phyloP scores from a whole-genome alignment of 2,888 invertebrate species.

The Drosophila histrio region DNA sequence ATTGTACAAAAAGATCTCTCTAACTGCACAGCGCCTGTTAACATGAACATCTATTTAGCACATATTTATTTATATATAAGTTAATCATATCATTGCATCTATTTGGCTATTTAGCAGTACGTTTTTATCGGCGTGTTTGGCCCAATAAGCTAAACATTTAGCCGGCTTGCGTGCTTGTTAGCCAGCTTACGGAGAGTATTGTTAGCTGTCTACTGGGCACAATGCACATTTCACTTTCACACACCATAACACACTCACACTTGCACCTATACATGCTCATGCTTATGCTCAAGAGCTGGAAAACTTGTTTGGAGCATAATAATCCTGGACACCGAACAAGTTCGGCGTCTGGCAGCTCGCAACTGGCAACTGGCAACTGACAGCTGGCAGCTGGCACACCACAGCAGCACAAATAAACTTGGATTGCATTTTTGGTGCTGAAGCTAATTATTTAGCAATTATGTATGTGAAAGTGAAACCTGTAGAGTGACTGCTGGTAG shows the following conservation, averaged over 20 bases:
- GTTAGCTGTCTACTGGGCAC: conserved; percentile 33
- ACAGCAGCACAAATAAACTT: conserved; percentile 27
- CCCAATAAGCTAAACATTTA: conserved; percentile 38
- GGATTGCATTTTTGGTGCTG: conserved; percentile 40
- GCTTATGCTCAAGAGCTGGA: conserved; percentile 12
- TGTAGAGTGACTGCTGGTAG: conserved; percentile 20
- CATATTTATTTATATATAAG: not conserved
- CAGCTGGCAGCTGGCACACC: not conserved
- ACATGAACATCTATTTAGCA: too few relatives aligned
- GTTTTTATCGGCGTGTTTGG: conserved; percentile 26
- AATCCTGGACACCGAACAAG: conserved; percentile 46
- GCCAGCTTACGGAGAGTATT: conserved; percentile 27
- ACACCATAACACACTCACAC: conserved; percentile 36
- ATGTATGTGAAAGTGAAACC: conserved; percentile 80
- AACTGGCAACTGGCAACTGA: conserved; percentile 17
- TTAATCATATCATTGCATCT: not conserved
- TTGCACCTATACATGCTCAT: not conserved
- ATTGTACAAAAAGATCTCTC: not conserved
- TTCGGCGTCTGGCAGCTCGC: conserved; percentile 37
- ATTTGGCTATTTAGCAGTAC: not conserved
- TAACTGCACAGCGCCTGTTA: not conserved
- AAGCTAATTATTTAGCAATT: conserved; percentile 71
- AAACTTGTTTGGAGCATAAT: conserved; percentile 47
- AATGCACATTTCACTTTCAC: conserved; percentile 63
- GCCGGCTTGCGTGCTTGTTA: conserved; percentile 35